These are phyloP conservation scores for Podarcis muralis DNA, from an alignment of 2,113 vertebrate genomes.

Conservation along the genomic window DNA sequence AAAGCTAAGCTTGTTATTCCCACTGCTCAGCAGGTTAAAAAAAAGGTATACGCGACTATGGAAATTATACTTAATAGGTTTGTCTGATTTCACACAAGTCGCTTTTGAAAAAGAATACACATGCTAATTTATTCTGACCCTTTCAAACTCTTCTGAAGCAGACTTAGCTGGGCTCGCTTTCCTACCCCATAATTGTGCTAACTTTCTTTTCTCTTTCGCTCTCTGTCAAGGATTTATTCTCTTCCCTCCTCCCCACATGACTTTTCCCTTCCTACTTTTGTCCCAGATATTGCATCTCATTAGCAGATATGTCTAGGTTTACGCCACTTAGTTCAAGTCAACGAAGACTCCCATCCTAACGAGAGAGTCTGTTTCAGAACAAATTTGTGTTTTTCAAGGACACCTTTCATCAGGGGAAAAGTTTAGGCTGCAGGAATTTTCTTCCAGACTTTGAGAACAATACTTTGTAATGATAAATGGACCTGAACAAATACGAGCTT, in stretches of 20 bases:
- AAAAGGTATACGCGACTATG: neutral
- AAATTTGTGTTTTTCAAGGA: constrained; percentile 14
- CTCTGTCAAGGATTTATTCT: constrained; percentile 3
- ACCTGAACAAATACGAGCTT: neutral
- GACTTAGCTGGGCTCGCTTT: neutral
- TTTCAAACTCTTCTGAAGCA: constrained; percentile 10
- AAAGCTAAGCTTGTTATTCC: neutral
- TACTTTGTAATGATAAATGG: neutral
- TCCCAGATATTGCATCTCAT: constrained; percentile 22
- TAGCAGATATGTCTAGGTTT: constrained; percentile 13
- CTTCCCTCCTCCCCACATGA: neutral
- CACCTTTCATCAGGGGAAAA: neutral
- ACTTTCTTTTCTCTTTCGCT: neutral
- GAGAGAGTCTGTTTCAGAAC: neutral
- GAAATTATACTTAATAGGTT: constrained; percentile 9
- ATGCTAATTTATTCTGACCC: constrained; percentile 21
- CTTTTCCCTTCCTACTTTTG: neutral
- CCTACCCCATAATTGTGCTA: neutral
- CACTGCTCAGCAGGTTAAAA: neutral
- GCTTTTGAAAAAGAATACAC: neutral
- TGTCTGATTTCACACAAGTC: constrained; percentile 1
- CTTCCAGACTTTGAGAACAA: neutral
- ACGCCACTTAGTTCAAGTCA: constrained; percentile 12
- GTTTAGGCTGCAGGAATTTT: neutral
- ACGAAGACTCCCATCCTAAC: neutral